A percentile compares a stretch with the other conserved stretches of the same genome.
Evolutionary conservation across 1,140 invertebrate species (phyloP).

Genomic region (Trachymyrmex cornetzi): DNA sequence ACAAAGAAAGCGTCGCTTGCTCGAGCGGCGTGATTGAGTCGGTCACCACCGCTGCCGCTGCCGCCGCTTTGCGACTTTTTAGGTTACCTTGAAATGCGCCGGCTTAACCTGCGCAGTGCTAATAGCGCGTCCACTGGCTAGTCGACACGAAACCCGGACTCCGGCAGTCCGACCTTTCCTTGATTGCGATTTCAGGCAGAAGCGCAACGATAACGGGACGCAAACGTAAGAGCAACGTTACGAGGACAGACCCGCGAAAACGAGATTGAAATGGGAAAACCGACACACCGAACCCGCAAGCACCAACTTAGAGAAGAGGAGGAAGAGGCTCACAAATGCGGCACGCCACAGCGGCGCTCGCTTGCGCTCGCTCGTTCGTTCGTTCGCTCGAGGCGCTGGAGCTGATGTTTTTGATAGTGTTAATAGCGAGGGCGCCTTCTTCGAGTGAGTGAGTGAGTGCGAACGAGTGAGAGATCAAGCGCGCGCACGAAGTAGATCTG

Average conservation of each 20-base stretch:
- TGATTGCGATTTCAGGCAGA: slow-evolving; percentile 19
- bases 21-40: slow-evolving; percentile 26
- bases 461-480: not conserved
- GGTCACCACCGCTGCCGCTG: not conserved
- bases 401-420: slow-evolving; percentile 83
- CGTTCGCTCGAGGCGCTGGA: slow-evolving; percentile 76
- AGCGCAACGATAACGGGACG: not conserved
- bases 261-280: slow-evolving; percentile 19
- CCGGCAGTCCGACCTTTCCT: slow-evolving; percentile 1
- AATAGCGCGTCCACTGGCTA: slow-evolving; percentile 37
- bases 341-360: slow-evolving; percentile 50
- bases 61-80: slow-evolving; percentile 75
- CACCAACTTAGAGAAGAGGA: slow-evolving; percentile 1
- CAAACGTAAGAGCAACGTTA: not conserved
- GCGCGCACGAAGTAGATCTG: slow-evolving; percentile 78
- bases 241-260: not conserved
- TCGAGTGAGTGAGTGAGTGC: not conserved
- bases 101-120: slow-evolving; percentile 80
- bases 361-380: not conserved
- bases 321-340: slow-evolving; percentile 30
- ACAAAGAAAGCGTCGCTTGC: not conserved
- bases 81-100: slow-evolving; percentile 86
- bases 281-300: not conserved
- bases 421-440: slow-evolving; percentile 73
- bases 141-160: slow-evolving; percentile 46